A percentile compares a stretch with the other conserved stretches of the same genome.
These are phyloP conservation scores for Stenoptilia bipunctidactyla DNA, from an alignment of 2,888 invertebrate species.

Conservation along the genomic window DNA sequence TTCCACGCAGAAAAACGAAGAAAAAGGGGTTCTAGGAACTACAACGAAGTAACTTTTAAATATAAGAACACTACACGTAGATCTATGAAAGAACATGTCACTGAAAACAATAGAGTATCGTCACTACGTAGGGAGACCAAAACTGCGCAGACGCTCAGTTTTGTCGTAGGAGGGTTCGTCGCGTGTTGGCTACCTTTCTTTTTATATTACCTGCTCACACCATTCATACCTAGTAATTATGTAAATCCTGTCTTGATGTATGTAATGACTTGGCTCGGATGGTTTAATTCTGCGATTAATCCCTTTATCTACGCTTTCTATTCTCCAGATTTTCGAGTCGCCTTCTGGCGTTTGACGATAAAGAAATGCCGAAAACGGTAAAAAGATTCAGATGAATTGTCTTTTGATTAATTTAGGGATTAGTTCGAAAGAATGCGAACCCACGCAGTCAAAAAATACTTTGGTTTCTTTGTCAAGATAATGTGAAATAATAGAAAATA, in stretches of 20 bases:
- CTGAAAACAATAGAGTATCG: slow-evolving; percentile 74
- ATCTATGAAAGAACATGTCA: slow-evolving; percentile 59
- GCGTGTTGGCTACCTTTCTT: slow-evolving; percentile 93
- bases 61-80: slow-evolving; percentile 52
- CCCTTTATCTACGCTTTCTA: slow-evolving; percentile 93
- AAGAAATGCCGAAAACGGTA: slow-evolving; percentile 71
- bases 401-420: too few relatives aligned
- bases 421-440: too few relatives aligned
- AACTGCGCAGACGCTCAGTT: slow-evolving; percentile 88
- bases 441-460: too few relatives aligned
- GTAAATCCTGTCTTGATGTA: slow-evolving; percentile 77
- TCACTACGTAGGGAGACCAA: slow-evolving; percentile 85
- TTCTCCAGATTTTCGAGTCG: slow-evolving; percentile 87
- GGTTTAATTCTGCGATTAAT: slow-evolving; percentile 92
- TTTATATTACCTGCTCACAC: slow-evolving; percentile 83
- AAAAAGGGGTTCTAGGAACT: slow-evolving; percentile 31
- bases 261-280: slow-evolving; percentile 88
- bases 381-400: neutral
- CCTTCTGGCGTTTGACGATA: slow-evolving; percentile 87
- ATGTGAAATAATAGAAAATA: too few relatives aligned
- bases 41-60: slow-evolving; percentile 54
- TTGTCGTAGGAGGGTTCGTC: slow-evolving; percentile 90
- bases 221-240: slow-evolving; percentile 77
- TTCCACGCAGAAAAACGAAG: slow-evolving; percentile 39
- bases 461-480: too few relatives aligned